A percentile compares a stretch with the other conserved stretches of the same genome.
Conservation (phyloP, 2,113 vertebrate genomes). For the Australoheros scitulus region DNA sequence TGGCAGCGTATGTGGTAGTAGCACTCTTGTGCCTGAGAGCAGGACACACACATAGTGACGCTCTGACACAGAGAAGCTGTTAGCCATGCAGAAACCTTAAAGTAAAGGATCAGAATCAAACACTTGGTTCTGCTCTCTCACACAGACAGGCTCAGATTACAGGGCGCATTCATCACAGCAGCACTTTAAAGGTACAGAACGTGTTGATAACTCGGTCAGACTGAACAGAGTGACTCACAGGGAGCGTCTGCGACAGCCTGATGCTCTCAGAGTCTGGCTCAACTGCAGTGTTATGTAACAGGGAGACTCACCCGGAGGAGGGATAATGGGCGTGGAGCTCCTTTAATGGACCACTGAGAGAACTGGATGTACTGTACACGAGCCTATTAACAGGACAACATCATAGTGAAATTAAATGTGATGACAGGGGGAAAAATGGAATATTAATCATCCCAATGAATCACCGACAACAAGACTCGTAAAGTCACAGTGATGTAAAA, state of each 20-base stretch:
- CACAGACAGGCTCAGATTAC: not conserved
- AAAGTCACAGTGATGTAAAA: not conserved
- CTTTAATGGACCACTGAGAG: conserved; percentile 15
- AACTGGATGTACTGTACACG: not conserved
- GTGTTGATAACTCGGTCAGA: not conserved
- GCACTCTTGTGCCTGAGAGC: conserved; percentile 23
- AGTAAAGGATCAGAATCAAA: not conserved
- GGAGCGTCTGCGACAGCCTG: not conserved
- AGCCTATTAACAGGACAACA: not conserved
- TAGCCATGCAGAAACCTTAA: not conserved
- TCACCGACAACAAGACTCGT: not conserved
- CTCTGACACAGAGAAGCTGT: not conserved
- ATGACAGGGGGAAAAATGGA: not conserved
- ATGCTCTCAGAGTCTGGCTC: conserved; percentile 1
- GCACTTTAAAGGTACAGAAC: not conserved
- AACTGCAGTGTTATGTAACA: conserved; percentile 41
- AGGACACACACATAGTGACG: not conserved
- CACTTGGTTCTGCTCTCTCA: not conserved
- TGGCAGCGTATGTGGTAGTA: conserved; percentile 40
- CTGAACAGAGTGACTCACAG: not conserved
- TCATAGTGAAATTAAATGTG: not conserved
- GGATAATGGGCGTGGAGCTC: not conserved
- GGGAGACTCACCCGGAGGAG: not conserved
- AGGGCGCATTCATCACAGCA: not conserved
- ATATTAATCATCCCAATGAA: not conserved